Base-by-base conservation (phyloP, 2,113 vertebrate species). In the Phylloscopus whistleri region DNA sequence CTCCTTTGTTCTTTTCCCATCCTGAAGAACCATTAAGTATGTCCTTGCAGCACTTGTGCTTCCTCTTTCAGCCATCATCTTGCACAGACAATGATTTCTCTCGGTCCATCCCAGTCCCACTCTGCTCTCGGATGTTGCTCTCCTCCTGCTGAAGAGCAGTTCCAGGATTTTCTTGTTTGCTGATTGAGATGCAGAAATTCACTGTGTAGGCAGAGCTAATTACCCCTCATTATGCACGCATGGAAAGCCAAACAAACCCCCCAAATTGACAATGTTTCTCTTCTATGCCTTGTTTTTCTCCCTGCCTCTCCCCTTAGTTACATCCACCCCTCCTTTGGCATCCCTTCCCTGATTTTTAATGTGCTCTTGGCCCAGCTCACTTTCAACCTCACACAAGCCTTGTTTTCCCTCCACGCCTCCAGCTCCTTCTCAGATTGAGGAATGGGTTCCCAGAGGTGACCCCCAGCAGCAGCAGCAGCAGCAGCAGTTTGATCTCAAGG, bases 401-500 rank as follows among this genome's bases (percentile, higher is more conserved):
- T 81, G 75, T 74, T 88, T 86, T 84, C 30, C n/a, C 35, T 76
- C 35, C 35, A 12, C 55, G 26, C 64, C 59, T 86, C 62, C 75
- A 87, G 43, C 84, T 93, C 56, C 70, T 70, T 76, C 85, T 78
- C 44, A 62, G 19, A 52, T 7, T 48, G 89, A 96, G 84, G 64
- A 94, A 80, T 17, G 31, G 64, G 33, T 74, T 93, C 43, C 85
- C 75, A 86, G 76, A 62, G 77, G 68, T 91, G 93, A 94, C 93
- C 88, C 94, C 58, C 81, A 78, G 85, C 79, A 91, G 74, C 88
- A 64, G 26, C 41, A 41, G 41, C 67, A 78, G 79, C 80, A 79
- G 84, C 79, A 91, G 74, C 89, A 64, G 78, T 90, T 51, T 72
- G 73, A 56, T 92, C 88, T 90, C 58, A 60, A 94, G 85, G 89